Evolutionary conservation across 2,797 vertebrate genomes (phyloP).

Genomic region (Gobio occitaniae): DNA sequence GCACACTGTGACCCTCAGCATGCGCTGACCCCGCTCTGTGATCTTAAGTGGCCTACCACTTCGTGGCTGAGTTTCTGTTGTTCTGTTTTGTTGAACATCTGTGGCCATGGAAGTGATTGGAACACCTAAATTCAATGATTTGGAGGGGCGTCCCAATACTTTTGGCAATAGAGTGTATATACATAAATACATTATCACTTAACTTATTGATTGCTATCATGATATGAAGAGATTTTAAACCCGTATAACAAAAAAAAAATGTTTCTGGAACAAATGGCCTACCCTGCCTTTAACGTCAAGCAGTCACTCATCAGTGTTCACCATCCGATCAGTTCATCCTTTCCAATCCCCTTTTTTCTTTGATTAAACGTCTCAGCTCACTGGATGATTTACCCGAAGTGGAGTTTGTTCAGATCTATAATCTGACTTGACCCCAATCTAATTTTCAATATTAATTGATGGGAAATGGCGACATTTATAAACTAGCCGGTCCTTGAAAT

Average conservation of each 20-base stretch:
- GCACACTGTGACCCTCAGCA: too few species aligned
- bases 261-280: too few species aligned
- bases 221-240: not conserved
- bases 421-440: constrained; percentile 28
- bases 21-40: too few species aligned
- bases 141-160: too few species aligned
- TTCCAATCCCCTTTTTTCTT: not conserved
- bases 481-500: constrained; percentile 35
- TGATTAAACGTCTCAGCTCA: constrained; percentile 28
- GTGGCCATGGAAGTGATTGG: too few species aligned
- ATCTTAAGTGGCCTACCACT: too few species aligned
- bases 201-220: not conserved
- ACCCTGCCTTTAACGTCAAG: not conserved
- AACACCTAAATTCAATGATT: too few species aligned
- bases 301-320: constrained; percentile 6
- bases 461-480: constrained; percentile 34
- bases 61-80: too few species aligned
- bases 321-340: not conserved
- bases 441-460: constrained; percentile 46
- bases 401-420: constrained; percentile 41
- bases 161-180: too few species aligned
- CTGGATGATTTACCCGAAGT: constrained; percentile 16
- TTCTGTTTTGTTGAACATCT: too few species aligned
- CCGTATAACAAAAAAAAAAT: not conserved
- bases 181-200: not conserved